Percentiles rank a stretch among this genome's conserved stretches.
phyloP scores from a whole-genome alignment of 1,140 invertebrate species.

The Dysdera silvatica region DNA sequence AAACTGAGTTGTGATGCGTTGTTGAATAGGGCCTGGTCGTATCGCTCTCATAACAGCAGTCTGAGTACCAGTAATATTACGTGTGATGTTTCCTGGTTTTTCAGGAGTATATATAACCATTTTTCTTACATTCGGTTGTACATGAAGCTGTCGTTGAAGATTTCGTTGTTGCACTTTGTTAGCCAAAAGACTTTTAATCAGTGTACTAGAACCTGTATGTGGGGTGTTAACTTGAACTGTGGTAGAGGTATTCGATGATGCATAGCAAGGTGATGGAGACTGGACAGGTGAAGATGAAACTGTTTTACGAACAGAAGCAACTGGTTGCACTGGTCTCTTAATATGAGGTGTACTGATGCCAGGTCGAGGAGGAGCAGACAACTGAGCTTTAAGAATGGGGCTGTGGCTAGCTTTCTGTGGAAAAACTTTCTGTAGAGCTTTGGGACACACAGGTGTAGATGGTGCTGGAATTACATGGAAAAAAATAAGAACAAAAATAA shows the following conservation, averaged over 20 bases:
- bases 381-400: conserved; percentile 63
- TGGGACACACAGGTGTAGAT: neutral
- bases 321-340: conserved; percentile 9
- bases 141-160: conserved; percentile 36
- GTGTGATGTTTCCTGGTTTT: neutral
- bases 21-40: conserved; percentile 5
- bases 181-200: conserved; percentile 76
- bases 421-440: no score
- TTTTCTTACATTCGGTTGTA: conserved; percentile 17
- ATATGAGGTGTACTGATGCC: conserved; percentile 30
- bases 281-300: conserved; percentile 32
- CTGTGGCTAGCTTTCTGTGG: conserved; percentile 16
- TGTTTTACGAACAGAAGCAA: conserved; percentile 8
- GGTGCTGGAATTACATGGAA: neutral
- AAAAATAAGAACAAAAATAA: neutral
- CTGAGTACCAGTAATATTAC: neutral
- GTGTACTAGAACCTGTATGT: conserved; percentile 48
- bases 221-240: conserved; percentile 31
- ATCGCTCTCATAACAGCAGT: conserved; percentile 5
- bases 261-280: conserved; percentile 38
- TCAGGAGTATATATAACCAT: conserved; percentile 25
- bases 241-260: conserved; percentile 36
- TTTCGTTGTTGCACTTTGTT: conserved; percentile 57
- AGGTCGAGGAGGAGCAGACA: conserved; percentile 55
- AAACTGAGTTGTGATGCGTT: neutral